Conservation (phyloP, 1,140 invertebrate species). For the Musca vetustissima region DNA sequence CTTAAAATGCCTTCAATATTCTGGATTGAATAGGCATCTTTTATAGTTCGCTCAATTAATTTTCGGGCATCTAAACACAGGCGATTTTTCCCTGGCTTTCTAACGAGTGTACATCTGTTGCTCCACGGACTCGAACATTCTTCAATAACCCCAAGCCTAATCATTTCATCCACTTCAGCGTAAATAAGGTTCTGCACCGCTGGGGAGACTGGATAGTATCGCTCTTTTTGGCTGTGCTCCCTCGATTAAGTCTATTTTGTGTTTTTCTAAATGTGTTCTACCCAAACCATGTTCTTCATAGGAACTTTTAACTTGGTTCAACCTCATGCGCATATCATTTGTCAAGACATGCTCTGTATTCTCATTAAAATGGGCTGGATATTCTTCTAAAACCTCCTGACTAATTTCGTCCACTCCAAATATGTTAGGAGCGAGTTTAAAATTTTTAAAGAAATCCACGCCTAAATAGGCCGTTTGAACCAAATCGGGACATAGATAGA, state of each 20-base stretch:
- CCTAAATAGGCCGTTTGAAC: too few species aligned
- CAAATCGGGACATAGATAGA: too few species aligned
- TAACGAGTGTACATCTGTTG: slow-evolving; percentile 26
- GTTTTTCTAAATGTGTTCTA: background rate
- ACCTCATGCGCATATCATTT: too few species aligned
- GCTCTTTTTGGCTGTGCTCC: background rate
- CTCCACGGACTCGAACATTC: slow-evolving; percentile 31
- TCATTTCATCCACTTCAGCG: background rate
- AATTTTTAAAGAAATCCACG: background rate
- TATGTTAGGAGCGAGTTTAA: too few species aligned
- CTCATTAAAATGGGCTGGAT: too few species aligned
- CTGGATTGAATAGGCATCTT: slow-evolving; percentile 31
- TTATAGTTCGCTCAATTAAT: slow-evolving; percentile 27
- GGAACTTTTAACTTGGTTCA: background rate
- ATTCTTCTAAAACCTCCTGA: too few species aligned
- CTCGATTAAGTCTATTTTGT: background rate
- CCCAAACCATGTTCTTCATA: background rate
- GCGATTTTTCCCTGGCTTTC: slow-evolving; percentile 18
- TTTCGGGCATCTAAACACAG: slow-evolving; percentile 31
- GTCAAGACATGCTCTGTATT: too few species aligned
- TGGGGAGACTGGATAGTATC: slow-evolving; percentile 11
- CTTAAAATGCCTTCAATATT: slow-evolving; percentile 30
- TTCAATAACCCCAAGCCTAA: slow-evolving; percentile 23
- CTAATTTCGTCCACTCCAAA: too few species aligned
- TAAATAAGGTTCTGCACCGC: background rate